phyloP scores from a whole-genome alignment of 2,888 invertebrate genomes.

The Nemotelus nigrinus region DNA sequence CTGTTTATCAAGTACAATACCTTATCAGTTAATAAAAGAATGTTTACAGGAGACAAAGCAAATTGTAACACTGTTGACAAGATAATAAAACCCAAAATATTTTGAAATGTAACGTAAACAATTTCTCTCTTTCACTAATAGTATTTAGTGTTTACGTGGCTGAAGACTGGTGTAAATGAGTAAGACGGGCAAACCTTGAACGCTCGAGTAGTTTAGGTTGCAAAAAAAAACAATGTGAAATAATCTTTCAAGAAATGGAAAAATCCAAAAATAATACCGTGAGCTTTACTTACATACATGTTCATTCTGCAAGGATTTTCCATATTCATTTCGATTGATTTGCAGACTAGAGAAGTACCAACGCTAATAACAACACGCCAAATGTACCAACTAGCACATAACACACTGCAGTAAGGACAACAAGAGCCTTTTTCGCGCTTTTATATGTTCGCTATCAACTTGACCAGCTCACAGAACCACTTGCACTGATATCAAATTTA shows the following conservation, averaged over 20 bases:
- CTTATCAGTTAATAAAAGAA: no score
- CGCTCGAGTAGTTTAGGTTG: no score
- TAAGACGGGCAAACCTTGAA: no score
- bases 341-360: neutral
- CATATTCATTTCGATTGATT: slow-evolving; percentile 28
- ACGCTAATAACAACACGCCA: neutral
- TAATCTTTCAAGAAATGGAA: neutral
- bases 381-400: neutral
- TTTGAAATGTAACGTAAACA: no score
- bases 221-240: no score
- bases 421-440: neutral
- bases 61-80: no score
- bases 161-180: no score
- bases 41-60: no score
- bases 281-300: slow-evolving; percentile 32
- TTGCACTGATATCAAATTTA: slow-evolving; percentile 18
- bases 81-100: no score
- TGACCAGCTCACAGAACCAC: neutral
- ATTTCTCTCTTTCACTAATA: no score
- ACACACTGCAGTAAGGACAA: neutral
- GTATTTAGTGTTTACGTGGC: no score
- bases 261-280: neutral
- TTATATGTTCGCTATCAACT: slow-evolving; percentile 18
- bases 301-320: slow-evolving; percentile 35
- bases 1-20: no score